Evolutionary conservation across 2,888 invertebrate species (phyloP).

Genomic region (Clivina fossor): DNA sequence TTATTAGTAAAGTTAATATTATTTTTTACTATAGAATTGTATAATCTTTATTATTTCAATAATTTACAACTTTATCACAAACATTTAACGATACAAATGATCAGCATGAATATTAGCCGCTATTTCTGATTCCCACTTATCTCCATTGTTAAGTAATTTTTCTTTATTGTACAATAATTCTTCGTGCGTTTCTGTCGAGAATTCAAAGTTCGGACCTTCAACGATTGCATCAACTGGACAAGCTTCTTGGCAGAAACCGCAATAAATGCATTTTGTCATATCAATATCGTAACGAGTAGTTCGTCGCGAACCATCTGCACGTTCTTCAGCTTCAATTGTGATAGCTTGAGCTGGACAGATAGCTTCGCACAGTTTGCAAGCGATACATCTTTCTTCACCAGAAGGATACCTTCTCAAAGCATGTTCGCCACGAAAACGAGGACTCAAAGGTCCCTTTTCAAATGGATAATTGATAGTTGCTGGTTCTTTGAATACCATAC

Average conservation of each 20-base stretch:
- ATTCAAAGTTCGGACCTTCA: constrained; percentile 99
- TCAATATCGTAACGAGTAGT: constrained; percentile 99
- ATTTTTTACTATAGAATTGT: too few relatives aligned
- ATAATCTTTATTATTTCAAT: too few relatives aligned
- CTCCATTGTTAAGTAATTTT: constrained; percentile 94
- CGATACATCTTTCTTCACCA: constrained; percentile 98
- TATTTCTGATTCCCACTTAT: constrained; percentile 99
- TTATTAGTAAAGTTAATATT: too few relatives aligned
- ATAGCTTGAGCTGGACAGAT: constrained; percentile 99
- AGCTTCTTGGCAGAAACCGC: constrained; percentile 99
- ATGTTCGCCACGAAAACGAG: constrained; percentile 97
- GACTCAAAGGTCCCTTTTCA: constrained; percentile 97
- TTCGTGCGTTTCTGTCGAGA: constrained; percentile 98
- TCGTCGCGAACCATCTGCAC: constrained; percentile 93
- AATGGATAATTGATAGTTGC: constrained; percentile 99
- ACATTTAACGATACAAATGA: constrained; percentile 91
- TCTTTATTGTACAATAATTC: constrained; percentile 99
- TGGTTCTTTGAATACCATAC: constrained; percentile 83
- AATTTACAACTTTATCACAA: too few relatives aligned
- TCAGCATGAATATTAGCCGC: constrained; percentile 97
- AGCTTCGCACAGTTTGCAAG: constrained; percentile 98
- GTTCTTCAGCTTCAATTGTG: constrained; percentile 98
- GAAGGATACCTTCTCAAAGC: constrained; percentile 94
- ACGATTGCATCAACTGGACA: constrained; percentile 98
- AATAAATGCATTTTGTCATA: constrained; percentile 99